phyloP scores from a whole-genome alignment of 2,113 vertebrate genomes.

The Lagopus muta region DNA sequence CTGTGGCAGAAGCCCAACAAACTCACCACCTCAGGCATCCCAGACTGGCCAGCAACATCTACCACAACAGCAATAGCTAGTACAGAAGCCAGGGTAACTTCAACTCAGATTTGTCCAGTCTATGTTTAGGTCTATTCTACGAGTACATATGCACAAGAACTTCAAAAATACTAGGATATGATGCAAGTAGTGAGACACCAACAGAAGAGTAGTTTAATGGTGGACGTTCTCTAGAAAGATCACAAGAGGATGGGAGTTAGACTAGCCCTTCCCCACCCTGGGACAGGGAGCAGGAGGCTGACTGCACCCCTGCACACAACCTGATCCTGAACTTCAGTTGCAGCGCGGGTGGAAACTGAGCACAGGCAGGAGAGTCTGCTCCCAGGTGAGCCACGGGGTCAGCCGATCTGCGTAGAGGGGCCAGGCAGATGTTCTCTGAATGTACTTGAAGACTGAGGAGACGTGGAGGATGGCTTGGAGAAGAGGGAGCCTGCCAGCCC shows the following conservation, averaged over 20 bases:
- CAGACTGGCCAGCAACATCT: slow-evolving; percentile 67
- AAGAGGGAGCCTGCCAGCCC: slow-evolving; percentile 16
- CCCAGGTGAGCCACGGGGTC: slow-evolving; percentile 53
- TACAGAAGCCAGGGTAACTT: slow-evolving; percentile 71
- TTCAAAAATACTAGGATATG: slow-evolving; percentile 78
- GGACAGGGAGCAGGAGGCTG: slow-evolving; percentile 34
- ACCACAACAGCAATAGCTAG: slow-evolving; percentile 76
- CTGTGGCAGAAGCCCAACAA: background rate
- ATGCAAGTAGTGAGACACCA: slow-evolving; percentile 78
- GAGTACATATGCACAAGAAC: slow-evolving; percentile 76
- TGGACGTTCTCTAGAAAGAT: slow-evolving; percentile 71
- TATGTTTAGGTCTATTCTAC: slow-evolving; percentile 75
- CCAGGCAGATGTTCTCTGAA: slow-evolving; percentile 65
- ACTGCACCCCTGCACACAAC: background rate
- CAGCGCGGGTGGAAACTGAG: background rate
- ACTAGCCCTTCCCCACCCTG: slow-evolving; percentile 71
- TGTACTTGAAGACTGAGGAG: slow-evolving; percentile 60
- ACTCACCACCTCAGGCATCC: slow-evolving; percentile 24
- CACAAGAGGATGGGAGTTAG: slow-evolving; percentile 61
- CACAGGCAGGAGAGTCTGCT: slow-evolving; percentile 13
- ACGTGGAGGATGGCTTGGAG: slow-evolving; percentile 61
- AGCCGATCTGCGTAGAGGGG: slow-evolving; percentile 40
- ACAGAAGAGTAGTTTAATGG: slow-evolving; percentile 73
- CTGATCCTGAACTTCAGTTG: slow-evolving; percentile 43
- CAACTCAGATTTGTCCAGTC: slow-evolving; percentile 76